These are phyloP conservation scores for Rhinoderma darwinii DNA, from an alignment of 2,113 vertebrate genomes.

Conservation along the genomic window DNA sequence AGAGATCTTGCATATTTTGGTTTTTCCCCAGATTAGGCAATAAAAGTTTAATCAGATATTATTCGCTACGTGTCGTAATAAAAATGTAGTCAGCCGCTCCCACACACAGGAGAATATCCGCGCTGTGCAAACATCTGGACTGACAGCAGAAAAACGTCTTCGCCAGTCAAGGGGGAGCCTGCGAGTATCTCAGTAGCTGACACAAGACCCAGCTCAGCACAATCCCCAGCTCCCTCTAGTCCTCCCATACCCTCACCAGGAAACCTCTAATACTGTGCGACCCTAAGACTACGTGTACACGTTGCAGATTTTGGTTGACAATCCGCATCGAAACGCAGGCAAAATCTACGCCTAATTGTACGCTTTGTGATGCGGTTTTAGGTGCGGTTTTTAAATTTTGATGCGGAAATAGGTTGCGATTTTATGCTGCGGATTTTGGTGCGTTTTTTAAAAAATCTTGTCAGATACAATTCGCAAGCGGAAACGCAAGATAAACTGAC, in stretches of 20 bases:
- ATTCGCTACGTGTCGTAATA: background rate
- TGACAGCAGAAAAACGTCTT: background rate
- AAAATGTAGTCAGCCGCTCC: background rate
- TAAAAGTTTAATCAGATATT: too few species aligned
- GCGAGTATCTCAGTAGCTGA: background rate
- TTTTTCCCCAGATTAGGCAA: background rate
- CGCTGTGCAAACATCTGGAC: background rate
- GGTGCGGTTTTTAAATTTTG: too few species aligned
- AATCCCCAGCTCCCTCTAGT: background rate
- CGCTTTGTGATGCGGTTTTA: too few species aligned
- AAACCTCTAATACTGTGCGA: background rate
- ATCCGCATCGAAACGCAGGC: too few species aligned
- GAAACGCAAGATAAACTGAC: too few species aligned
- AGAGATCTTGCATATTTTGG: background rate
- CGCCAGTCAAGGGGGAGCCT: background rate
- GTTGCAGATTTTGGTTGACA: too few species aligned
- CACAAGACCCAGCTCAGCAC: slow-evolving; percentile 22
- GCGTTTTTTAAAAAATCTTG: too few species aligned
- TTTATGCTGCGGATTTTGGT: too few species aligned
- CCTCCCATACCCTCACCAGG: background rate
- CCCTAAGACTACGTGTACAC: too few species aligned
- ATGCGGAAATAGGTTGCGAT: too few species aligned
- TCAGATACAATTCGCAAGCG: too few species aligned
- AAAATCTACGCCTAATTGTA: too few species aligned
- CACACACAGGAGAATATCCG: background rate